phyloP scores from a whole-genome alignment of 2,888 invertebrate species.

The Elgonia sp. region DNA sequence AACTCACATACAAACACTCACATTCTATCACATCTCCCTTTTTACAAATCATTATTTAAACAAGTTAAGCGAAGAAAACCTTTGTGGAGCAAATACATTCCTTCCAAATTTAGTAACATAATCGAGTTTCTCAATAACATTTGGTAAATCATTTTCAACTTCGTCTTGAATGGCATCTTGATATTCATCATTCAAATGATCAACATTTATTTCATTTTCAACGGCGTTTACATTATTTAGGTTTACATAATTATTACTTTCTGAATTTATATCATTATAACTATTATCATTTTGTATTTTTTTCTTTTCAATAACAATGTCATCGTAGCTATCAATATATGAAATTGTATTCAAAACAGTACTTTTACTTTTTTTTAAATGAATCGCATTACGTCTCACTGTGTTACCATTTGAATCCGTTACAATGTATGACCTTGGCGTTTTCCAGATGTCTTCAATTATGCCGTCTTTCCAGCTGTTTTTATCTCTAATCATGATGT shows the following conservation, averaged over 20 bases:
- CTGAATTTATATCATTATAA: background rate
- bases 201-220: too few relatives aligned
- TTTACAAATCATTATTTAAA: background rate
- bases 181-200: too few relatives aligned
- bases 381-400: background rate
- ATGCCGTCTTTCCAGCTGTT: background rate
- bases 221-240: background rate
- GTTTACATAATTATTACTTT: background rate
- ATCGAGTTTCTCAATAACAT: background rate
- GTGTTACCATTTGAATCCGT: background rate
- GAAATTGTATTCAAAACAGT: background rate
- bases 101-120: background rate
- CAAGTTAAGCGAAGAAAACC: background rate
- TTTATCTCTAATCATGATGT: slow-evolving; percentile 5
- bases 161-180: too few relatives aligned
- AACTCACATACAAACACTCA: background rate
- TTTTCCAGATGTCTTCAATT: slow-evolving; percentile 3
- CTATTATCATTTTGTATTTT: background rate
- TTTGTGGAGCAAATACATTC: background rate
- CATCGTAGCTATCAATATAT: background rate
- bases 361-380: background rate
- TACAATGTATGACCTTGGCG: slow-evolving; percentile 29
- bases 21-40: background rate
- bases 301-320: background rate
- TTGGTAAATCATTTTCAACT: too few relatives aligned